Evolutionary conservation across 2,113 vertebrate species (phyloP).

Genomic region (Rallus limicola): DNA sequence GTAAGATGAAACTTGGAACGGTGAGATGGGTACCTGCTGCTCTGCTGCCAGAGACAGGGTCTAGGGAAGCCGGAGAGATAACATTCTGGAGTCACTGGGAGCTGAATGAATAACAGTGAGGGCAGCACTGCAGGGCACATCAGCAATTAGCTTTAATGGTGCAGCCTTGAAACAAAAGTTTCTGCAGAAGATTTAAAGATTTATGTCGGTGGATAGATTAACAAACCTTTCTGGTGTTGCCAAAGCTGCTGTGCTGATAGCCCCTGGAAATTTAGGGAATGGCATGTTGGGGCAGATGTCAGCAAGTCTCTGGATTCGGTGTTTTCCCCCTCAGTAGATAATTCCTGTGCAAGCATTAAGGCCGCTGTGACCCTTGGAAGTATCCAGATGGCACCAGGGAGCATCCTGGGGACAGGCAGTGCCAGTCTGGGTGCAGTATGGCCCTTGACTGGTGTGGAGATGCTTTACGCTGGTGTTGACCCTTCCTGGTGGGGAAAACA

Average conservation of each 20-base stretch:
- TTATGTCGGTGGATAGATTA: background rate
- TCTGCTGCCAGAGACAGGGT: background rate
- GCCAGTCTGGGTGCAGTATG: background rate
- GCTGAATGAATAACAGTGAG: background rate
- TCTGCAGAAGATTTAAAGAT: background rate
- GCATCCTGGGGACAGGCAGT: rapidly evolving
- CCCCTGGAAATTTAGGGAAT: background rate
- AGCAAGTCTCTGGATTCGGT: background rate
- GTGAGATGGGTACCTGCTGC: background rate
- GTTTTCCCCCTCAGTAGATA: background rate
- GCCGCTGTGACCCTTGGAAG: background rate
- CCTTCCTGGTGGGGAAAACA: no score
- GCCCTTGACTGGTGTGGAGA: background rate
- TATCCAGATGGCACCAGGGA: background rate
- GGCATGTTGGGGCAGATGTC: background rate
- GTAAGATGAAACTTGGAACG: rapidly evolving
- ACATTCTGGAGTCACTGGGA: background rate
- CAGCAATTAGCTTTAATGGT: background rate
- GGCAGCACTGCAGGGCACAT: background rate
- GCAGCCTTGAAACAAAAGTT: background rate
- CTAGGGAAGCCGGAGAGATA: background rate
- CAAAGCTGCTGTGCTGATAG: background rate
- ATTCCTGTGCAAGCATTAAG: background rate
- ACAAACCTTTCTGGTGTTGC: background rate
- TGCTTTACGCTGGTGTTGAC: background rate